Base-by-base conservation (phyloP, 2,113 vertebrate species). In the Pimephales promelas region DNA sequence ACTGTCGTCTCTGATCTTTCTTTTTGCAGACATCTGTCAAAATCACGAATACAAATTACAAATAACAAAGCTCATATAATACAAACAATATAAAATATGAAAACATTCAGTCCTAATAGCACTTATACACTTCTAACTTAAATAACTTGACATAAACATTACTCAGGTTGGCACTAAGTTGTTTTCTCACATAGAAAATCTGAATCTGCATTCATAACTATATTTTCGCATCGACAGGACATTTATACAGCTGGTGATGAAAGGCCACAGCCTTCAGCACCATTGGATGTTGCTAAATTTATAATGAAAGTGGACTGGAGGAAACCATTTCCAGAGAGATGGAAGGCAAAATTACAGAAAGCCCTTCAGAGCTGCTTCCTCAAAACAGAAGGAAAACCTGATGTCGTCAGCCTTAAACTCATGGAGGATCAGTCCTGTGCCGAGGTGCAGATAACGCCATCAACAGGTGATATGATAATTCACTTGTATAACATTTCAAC, bases 281-380 rank as follows among this genome's bases (percentile, higher is more conserved):
- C 83, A 18, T 16, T 4, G 3, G 74, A 83, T 24, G 11, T 62
- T 1, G 4, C 3, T 22, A 2, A 1, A 5, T 10, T 87, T 3
- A 22, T 6, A 22, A 9, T 92, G 40, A 45, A 1, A n/a, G 6
- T 92, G 0, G 3, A 82, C 36, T 90, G 87, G 90, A 7, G 0
- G 2, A 24, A 0, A 24, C 0, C 1, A 4, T 0, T 7, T 5
- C 81, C 28, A 9, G 0, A 6, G 0, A 88, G 40, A 79, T 22
- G 0, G 14, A 4, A 24, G 2, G 0, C 0, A 0, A 0, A 3
- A 0, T 85, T 93, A 0, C 0, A 87, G 0, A 88, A 0, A 36
- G 0, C 49, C 26, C 87, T 93, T 34, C 90, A 92, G 83, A 31
- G 0, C 5, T 92, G 91, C 89, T 28, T 77, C 2, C 11, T 10